phyloP scores from a whole-genome alignment of 2,797 vertebrate genomes.

The Galagoides demidoff region DNA sequence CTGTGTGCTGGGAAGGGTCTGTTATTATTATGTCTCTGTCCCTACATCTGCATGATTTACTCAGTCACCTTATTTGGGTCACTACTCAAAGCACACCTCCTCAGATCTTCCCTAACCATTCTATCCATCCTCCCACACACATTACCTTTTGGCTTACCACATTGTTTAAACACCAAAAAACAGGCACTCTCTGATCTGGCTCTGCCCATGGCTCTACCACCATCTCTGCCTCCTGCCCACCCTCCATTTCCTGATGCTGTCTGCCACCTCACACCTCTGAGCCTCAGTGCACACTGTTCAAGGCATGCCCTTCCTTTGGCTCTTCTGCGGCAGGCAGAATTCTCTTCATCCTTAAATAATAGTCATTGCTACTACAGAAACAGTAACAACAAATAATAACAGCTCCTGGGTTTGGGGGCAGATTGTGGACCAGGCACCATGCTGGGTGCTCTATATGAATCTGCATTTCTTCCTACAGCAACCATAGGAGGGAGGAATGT shows the following conservation, averaged over 20 bases:
- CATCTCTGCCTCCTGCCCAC: background rate
- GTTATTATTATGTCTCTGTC: accelerated
- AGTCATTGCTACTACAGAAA: accelerated
- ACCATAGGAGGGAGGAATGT: background rate
- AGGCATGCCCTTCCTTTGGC: background rate
- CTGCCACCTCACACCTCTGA: background rate
- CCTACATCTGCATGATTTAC: background rate
- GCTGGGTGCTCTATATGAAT: background rate
- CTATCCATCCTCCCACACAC: no score
- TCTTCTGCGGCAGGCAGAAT: background rate
- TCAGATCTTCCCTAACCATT: background rate
- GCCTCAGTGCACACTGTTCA: background rate
- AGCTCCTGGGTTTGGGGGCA: background rate
- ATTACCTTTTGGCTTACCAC: background rate
- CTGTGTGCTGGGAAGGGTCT: background rate
- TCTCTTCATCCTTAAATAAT: background rate
- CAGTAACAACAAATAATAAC: background rate
- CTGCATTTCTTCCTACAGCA: background rate
- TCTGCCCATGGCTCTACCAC: background rate
- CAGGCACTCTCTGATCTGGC: background rate
- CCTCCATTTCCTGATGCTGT: accelerated
- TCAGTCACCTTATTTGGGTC: background rate
- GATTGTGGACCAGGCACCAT: background rate
- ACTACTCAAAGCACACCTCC: background rate
- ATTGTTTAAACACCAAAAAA: background rate